Evolutionary conservation across 2,888 invertebrate genomes (phyloP).

Genomic region (Erynnis tages): DNA sequence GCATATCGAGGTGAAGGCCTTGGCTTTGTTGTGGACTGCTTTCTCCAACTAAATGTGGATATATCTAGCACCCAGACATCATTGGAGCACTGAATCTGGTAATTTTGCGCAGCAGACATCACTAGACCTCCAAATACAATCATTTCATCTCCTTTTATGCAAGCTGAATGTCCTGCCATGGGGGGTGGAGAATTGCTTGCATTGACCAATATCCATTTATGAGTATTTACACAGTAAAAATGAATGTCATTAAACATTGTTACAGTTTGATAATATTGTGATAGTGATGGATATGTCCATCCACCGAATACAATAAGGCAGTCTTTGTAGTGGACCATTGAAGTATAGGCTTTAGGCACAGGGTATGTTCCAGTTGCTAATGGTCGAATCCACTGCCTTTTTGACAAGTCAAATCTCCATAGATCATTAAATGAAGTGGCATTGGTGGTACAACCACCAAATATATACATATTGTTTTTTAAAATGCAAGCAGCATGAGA

Average conservation of each 20-base stretch:
- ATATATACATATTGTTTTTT: slow-evolving; percentile 94
- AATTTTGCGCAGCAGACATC: slow-evolving; percentile 72
- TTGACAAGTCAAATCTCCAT: slow-evolving; percentile 95
- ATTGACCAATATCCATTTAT: slow-evolving; percentile 88
- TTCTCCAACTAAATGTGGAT: slow-evolving; percentile 87
- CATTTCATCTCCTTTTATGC: slow-evolving; percentile 91
- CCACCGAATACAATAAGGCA: slow-evolving; percentile 95
- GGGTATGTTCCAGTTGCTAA: slow-evolving; percentile 93
- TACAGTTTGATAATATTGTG: slow-evolving; percentile 92
- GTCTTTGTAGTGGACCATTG: slow-evolving; percentile 93
- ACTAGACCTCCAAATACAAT: slow-evolving; percentile 89
- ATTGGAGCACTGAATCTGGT: slow-evolving; percentile 84
- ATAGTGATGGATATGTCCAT: slow-evolving; percentile 95
- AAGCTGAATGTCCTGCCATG: slow-evolving; percentile 96
- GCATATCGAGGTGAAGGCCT: slow-evolving; percentile 94
- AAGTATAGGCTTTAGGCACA: slow-evolving; percentile 97
- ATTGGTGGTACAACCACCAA: slow-evolving; percentile 97
- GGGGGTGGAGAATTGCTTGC: slow-evolving; percentile 88
- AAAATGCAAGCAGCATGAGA: slow-evolving; percentile 94
- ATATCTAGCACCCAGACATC: slow-evolving; percentile 95
- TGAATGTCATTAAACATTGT: slow-evolving; percentile 96
- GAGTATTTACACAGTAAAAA: slow-evolving; percentile 89
- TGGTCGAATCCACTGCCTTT: slow-evolving; percentile 91
- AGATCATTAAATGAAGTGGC: slow-evolving; percentile 98
- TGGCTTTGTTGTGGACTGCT: slow-evolving; percentile 85